phyloP scores from a whole-genome alignment of 1,140 invertebrate genomes.

The Conus ventricosus region DNA sequence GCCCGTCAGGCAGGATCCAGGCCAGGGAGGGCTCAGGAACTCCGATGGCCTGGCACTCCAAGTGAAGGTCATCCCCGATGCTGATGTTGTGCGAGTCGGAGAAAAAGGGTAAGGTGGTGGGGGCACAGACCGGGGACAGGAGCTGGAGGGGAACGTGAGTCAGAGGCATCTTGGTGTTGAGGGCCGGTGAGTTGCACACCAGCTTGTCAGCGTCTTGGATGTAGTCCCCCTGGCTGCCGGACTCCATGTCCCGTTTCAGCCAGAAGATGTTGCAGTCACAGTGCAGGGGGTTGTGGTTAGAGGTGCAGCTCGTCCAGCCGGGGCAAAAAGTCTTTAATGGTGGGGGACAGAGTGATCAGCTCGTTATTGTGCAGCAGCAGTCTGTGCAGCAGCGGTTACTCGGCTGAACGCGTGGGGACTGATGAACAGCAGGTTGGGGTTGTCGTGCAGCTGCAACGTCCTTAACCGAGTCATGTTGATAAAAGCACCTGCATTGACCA shows the following conservation, averaged over 20 bases:
- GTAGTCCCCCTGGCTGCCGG: slow-evolving; percentile 20
- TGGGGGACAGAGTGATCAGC: slow-evolving; percentile 66
- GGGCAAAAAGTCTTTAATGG: slow-evolving; percentile 61
- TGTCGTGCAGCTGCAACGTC: slow-evolving; percentile 72
- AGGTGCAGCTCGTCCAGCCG: slow-evolving; percentile 69
- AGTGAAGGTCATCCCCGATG: slow-evolving; percentile 71
- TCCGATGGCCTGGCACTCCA: slow-evolving; percentile 75
- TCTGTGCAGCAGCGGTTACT: slow-evolving; percentile 65
- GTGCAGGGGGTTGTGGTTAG: slow-evolving; percentile 74
- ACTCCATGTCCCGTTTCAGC: slow-evolving; percentile 65
- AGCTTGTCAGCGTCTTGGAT: slow-evolving; percentile 68
- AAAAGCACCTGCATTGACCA: slow-evolving; percentile 74
- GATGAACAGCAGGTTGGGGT: slow-evolving; percentile 72
- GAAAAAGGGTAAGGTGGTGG: slow-evolving; percentile 67
- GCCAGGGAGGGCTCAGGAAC: slow-evolving; percentile 71
- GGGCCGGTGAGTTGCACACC: slow-evolving; percentile 67
- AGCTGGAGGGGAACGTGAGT: slow-evolving; percentile 59
- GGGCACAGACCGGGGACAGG: slow-evolving; percentile 68
- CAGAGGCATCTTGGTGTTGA: slow-evolving; percentile 57
- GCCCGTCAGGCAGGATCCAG: slow-evolving; percentile 75
- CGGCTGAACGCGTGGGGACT: slow-evolving; percentile 72
- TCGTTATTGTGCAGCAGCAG: slow-evolving; percentile 74
- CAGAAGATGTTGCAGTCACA: slow-evolving; percentile 77
- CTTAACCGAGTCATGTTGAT: slow-evolving; percentile 70
- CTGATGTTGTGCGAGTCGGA: slow-evolving; percentile 66